A percentile compares a stretch with the other conserved stretches of the same genome.
These are phyloP conservation scores for Mechanitis mazaeus DNA, from an alignment of 2,888 invertebrate species.

Conservation along the genomic window DNA sequence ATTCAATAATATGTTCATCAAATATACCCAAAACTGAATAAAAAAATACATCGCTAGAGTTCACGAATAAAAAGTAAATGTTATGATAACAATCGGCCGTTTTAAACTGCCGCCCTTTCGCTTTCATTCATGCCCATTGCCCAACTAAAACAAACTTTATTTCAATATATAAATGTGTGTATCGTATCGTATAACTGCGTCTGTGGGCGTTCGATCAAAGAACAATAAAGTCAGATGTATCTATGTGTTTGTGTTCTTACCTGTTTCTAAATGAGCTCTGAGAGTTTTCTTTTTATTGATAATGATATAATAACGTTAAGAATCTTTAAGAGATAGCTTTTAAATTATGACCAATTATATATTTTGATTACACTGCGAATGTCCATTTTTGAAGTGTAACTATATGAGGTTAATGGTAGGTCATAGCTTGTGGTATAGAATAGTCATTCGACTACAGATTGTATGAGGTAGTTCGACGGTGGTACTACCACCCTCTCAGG, in stretches of 20 bases:
- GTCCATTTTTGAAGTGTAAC: no score
- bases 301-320: no score
- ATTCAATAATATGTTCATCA: not conserved
- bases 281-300: constrained; percentile 7
- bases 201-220: constrained; percentile 62
- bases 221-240: constrained; percentile 32
- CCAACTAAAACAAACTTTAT: constrained; percentile 76
- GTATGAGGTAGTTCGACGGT: no score
- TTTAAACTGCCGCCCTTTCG: constrained; percentile 51
- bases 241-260: constrained; percentile 22
- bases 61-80: constrained; percentile 36
- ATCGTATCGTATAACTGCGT: constrained; percentile 49
- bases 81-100: constrained; percentile 59
- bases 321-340: no score
- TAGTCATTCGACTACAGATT: no score
- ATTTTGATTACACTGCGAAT: no score
- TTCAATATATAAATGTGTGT: constrained; percentile 70
- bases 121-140: constrained; percentile 71
- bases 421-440: no score
- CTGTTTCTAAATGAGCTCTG: constrained; percentile 25
- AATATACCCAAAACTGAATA: constrained; percentile 5
- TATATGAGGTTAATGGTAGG: no score
- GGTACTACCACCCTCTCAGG: no score
- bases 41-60: constrained; percentile 13
- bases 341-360: no score